These are phyloP conservation scores for Polymixis flavicincta DNA, from an alignment of 2,888 invertebrate genomes.

Conservation along the genomic window DNA sequence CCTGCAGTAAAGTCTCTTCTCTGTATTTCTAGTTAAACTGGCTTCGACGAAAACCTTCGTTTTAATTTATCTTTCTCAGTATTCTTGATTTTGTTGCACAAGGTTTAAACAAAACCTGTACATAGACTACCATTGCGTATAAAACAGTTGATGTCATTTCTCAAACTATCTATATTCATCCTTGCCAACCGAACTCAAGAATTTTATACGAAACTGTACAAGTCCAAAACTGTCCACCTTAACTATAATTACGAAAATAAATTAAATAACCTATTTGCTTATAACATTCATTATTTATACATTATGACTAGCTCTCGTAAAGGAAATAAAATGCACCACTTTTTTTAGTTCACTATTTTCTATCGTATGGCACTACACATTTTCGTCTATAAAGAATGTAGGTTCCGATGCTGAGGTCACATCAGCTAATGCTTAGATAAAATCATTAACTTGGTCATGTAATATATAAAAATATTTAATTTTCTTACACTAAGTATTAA, in stretches of 20 bases:
- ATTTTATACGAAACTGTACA: slow-evolving; percentile 43
- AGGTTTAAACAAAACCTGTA: neutral
- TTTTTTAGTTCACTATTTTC: slow-evolving; percentile 73
- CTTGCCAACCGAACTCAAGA: slow-evolving; percentile 29
- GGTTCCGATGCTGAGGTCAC: slow-evolving; percentile 58
- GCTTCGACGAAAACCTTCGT: neutral
- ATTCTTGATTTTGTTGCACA: neutral
- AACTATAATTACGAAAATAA: slow-evolving; percentile 71
- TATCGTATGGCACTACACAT: slow-evolving; percentile 80
- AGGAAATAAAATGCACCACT: slow-evolving; percentile 86
- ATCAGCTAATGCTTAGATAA: slow-evolving; percentile 69
- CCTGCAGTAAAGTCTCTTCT: neutral
- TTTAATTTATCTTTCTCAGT: neutral
- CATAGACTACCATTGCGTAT: neutral
- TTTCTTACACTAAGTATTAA: slow-evolving; percentile 79
- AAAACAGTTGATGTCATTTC: slow-evolving; percentile 50
- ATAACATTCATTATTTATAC: slow-evolving; percentile 73
- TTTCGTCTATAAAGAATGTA: slow-evolving; percentile 63
- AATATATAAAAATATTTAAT: slow-evolving; percentile 85
- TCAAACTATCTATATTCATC: neutral
- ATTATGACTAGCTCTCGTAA: slow-evolving; percentile 86
- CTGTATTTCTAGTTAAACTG: neutral
- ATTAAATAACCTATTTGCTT: slow-evolving; percentile 72
- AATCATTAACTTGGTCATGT: slow-evolving; percentile 83
- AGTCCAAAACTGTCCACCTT: slow-evolving; percentile 44